Conservation (phyloP, 2,113 vertebrate species). For the Rhineura floridana region DNA sequence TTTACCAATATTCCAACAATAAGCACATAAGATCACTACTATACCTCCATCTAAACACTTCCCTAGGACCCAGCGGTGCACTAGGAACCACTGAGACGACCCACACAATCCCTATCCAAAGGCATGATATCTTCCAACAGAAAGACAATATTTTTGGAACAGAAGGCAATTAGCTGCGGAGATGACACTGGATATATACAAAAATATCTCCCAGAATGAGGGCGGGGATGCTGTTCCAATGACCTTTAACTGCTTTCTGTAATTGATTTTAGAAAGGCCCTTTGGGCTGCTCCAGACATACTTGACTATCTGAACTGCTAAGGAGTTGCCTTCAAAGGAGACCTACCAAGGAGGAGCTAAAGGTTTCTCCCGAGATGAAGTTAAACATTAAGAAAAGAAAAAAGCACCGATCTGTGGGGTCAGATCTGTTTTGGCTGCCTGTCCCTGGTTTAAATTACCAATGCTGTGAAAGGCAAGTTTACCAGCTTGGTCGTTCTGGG, state of each 20-base stretch:
- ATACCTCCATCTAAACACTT: neutral
- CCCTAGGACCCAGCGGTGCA: neutral
- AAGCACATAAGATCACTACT: neutral
- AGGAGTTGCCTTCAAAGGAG: conserved; percentile 5
- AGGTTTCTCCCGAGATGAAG: neutral
- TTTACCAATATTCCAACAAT: too few relatives aligned
- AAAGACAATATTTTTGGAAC: too few relatives aligned
- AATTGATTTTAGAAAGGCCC: neutral
- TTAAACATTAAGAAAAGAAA: conserved; percentile 5
- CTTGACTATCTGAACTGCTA: neutral
- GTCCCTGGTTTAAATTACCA: conserved; percentile 50
- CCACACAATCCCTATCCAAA: neutral
- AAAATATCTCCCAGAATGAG: neutral
- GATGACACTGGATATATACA: neutral
- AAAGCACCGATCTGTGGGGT: neutral
- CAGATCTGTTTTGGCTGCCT: conserved; percentile 13
- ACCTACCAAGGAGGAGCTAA: neutral
- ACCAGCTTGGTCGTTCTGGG: conserved; percentile 58
- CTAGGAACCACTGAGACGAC: neutral
- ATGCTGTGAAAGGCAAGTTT: conserved; percentile 65
- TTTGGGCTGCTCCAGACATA: neutral
- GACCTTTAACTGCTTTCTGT: conserved; percentile 2
- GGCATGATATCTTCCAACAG: neutral
- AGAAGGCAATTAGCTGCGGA: neutral
- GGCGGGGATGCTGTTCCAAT: conserved; percentile 1